Conservation (phyloP, 2,888 invertebrate species). For the Apamea anceps region DNA sequence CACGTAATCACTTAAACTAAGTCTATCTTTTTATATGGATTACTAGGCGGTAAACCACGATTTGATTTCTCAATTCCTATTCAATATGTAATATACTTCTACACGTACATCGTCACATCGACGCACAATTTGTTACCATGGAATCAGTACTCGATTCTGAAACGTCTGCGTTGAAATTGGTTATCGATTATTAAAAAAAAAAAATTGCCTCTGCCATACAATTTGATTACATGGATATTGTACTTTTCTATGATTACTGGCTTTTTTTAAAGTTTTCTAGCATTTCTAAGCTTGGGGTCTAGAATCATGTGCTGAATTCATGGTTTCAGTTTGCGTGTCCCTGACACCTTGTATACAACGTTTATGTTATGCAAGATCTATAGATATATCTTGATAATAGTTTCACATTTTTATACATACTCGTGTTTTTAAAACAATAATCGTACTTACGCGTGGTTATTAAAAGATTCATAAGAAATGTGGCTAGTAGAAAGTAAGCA, state of each 20-base stretch:
- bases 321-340: neutral
- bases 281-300: neutral
- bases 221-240: neutral
- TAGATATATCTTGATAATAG: neutral
- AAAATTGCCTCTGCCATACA: neutral
- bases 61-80: conserved; percentile 46
- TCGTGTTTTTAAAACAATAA: neutral
- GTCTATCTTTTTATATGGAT: conserved; percentile 24
- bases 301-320: neutral
- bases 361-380: conserved; percentile 7
- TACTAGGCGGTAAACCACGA: conserved; percentile 40
- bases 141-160: too few relatives aligned
- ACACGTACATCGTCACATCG: too few relatives aligned
- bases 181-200: neutral
- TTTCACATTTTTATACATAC: neutral
- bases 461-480: neutral
- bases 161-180: too few relatives aligned
- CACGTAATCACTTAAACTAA: conserved; percentile 6
- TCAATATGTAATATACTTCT: neutral
- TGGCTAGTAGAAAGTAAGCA: neutral
- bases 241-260: neutral
- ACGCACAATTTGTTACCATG: too few relatives aligned
- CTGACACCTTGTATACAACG: neutral
- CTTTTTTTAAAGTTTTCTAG: neutral
- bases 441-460: neutral